Percentiles rank a stretch among this genome's conserved stretches.
Evolutionary conservation across 2,888 invertebrate species (phyloP).

Genomic region (Helobdella robusta): DNA sequence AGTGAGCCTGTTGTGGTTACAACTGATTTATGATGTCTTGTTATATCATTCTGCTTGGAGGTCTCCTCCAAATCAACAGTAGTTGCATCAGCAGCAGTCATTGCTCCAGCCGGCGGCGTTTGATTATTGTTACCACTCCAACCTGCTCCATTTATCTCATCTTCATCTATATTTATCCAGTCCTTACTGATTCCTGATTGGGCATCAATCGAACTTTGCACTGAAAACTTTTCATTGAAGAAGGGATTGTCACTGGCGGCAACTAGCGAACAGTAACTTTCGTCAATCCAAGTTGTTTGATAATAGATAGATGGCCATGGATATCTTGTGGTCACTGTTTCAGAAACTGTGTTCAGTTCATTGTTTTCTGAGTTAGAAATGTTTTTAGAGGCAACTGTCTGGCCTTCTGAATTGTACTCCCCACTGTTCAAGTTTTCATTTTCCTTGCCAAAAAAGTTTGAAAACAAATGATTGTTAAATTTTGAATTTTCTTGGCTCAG

Average conservation of each 20-base stretch:
- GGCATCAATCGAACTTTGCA: not conserved
- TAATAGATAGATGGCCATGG: constrained; percentile 12
- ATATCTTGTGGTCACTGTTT: not conserved
- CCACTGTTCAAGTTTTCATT: too few relatives aligned
- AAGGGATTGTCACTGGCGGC: not conserved
- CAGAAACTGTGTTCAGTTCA: not conserved
- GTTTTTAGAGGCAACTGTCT: too few relatives aligned
- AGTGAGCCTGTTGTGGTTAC: too few relatives aligned
- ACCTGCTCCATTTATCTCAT: not conserved
- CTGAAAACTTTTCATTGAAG: not conserved
- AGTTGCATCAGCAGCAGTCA: too few relatives aligned
- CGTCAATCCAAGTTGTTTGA: constrained; percentile 19
- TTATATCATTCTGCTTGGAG: too few relatives aligned
- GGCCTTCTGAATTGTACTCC: too few relatives aligned
- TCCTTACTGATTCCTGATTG: not conserved
- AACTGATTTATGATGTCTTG: too few relatives aligned
- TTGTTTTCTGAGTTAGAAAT: not conserved
- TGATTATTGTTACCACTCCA: too few relatives aligned
- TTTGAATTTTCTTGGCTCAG: too few relatives aligned
- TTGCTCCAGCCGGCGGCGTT: too few relatives aligned
- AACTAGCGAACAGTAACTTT: constrained; percentile 14
- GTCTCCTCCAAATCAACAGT: too few relatives aligned
- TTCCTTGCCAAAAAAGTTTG: too few relatives aligned
- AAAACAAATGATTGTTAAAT: not conserved
- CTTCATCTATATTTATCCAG: constrained; percentile 13